Base-by-base conservation (phyloP, 2,797 vertebrate genomes). In the Scomberomorus guttatus region DNA sequence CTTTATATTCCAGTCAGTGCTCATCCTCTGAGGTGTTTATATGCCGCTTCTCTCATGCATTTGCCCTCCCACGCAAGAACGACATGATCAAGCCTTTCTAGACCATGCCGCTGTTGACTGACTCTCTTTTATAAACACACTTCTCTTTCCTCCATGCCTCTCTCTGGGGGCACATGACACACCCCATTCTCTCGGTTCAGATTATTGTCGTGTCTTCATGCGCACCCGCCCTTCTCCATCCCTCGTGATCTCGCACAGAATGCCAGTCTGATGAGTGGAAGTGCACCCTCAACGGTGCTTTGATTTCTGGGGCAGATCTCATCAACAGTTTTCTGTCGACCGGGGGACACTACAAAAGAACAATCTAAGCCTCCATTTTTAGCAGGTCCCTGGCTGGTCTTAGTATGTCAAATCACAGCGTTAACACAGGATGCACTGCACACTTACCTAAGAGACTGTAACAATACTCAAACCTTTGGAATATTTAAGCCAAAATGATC, bases 221-320 rank as follows among this genome's bases (percentile, higher is more conserved):
- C 50, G 52, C 60, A 5, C 57, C 34, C 34, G 7, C 27, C 66
- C 54, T 12, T 51, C 17, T 9, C 17, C 18, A 39, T 52, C 67
- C 64, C 73, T 12, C 2, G 3, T 58, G 50, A 70, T 62, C 75
- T 64, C 8, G 7, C 54, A 34, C 48, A 60, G 62, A 52, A 73
- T 81, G 83, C 48, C 63, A 42, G 56, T 22, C n/a, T 75, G 77
- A 81, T 78, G 75, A 82, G 68, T 29, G 54, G 37, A 77, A 78
- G 32, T 11, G 6, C 65, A 64, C 77, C 74, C 75, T 79, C 72
- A 76, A 56, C 5, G 2, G 56, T 50, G 79, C 70, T 91, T 66
- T 82, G 77, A 85, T 85, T 87, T 90, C 86, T 89, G 57, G 82
- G 75, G 27, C 68, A 82, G 42, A 81, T 80, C 81, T 86, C 74